Conservation (phyloP, 2,113 vertebrate genomes). For the Ascaphus truei region DNA sequence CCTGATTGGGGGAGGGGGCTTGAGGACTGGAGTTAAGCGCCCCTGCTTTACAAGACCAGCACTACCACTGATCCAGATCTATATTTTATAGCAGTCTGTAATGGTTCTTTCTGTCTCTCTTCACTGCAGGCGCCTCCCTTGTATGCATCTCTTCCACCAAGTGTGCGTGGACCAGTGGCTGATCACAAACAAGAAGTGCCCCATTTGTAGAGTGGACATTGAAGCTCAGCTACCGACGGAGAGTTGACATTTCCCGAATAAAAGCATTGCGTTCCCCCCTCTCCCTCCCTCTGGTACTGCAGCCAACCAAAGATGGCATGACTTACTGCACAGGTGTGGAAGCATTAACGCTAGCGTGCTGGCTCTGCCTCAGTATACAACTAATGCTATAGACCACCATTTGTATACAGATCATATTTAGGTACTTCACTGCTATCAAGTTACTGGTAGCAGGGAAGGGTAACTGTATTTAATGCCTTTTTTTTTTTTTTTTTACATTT, state of each 20-base stretch:
- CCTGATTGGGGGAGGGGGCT: no score
- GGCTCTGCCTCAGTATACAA: slow-evolving; percentile 89
- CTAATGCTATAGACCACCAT: slow-evolving; percentile 81
- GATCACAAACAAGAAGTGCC: slow-evolving; percentile 99
- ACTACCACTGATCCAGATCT: no score
- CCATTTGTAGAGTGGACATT: slow-evolving; percentile 99
- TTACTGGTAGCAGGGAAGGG: slow-evolving; percentile 1
- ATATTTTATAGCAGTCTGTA: no score
- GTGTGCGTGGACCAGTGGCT: slow-evolving; percentile 98
- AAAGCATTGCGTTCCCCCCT: slow-evolving; percentile 49
- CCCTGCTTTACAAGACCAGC: no score
- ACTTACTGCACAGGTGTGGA: slow-evolving; percentile 88
- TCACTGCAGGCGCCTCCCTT: slow-evolving; percentile 85
- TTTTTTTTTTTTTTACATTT: slow-evolving; percentile 84
- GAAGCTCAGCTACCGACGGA: slow-evolving; percentile 96
- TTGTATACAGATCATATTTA: slow-evolving; percentile 86
- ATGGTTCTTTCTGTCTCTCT: slow-evolving; percentile 32
- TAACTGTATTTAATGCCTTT: slow-evolving; percentile 89
- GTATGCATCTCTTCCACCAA: slow-evolving; percentile 99
- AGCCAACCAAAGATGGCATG: slow-evolving; percentile 99
- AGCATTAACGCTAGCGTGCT: slow-evolving; percentile 85
- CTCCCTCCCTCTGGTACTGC: slow-evolving; percentile 83
- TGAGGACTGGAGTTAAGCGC: no score
- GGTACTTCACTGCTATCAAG: slow-evolving; percentile 15
- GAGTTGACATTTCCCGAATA: slow-evolving; percentile 90